phyloP scores from a whole-genome alignment of 2,797 vertebrate genomes.

The Lagocephalus sceleratus region DNA sequence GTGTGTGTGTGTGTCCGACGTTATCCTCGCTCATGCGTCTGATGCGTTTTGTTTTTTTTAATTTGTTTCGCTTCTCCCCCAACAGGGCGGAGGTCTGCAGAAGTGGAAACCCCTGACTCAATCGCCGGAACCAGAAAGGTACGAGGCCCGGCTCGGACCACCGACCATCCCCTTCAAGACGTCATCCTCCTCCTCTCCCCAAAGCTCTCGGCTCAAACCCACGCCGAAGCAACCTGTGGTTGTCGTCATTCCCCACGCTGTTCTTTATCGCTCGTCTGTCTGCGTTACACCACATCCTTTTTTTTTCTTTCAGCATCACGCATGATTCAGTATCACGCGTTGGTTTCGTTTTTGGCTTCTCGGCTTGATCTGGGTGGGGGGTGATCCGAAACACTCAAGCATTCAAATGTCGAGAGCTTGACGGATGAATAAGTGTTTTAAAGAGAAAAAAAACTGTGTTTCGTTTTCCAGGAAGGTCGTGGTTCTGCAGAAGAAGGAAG shows the following conservation, averaged over 20 bases:
- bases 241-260: too few species aligned
- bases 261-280: background rate
- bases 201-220: too few species aligned
- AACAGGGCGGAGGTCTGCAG: slow-evolving; percentile 73
- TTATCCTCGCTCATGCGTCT: slow-evolving; percentile 17
- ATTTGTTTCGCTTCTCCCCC: slow-evolving; percentile 49
- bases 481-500: slow-evolving; percentile 85
- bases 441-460: background rate
- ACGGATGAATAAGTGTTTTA: background rate
- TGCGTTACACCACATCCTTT: background rate
- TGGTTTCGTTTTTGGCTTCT: too few species aligned
- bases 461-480: slow-evolving; percentile 81
- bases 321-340: too few species aligned
- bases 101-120: slow-evolving; percentile 83
- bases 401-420: background rate
- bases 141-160: slow-evolving; percentile 9
- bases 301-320: too few species aligned
- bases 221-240: too few species aligned
- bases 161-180: background rate
- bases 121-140: slow-evolving; percentile 88
- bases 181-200: too few species aligned
- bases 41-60: slow-evolving; percentile 11
- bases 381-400: too few species aligned
- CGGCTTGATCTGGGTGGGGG: background rate
- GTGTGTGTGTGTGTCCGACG: too few species aligned